Evolutionary conservation across 2,113 vertebrate species (phyloP).

Genomic region (Lepus europaeus): DNA sequence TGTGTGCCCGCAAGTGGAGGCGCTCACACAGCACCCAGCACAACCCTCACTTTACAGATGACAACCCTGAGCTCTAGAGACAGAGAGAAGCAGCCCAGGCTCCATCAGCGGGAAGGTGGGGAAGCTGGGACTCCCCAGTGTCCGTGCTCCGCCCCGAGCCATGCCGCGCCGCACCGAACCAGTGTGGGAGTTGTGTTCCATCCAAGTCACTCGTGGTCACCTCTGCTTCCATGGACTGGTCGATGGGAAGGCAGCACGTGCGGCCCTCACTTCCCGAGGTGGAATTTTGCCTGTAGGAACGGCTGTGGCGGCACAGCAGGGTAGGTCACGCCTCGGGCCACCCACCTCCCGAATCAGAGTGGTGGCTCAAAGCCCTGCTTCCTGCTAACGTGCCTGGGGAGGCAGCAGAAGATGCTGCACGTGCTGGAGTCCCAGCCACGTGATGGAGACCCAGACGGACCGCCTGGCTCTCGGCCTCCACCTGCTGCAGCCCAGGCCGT

Average conservation of each 20-base stretch:
- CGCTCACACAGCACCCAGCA: not conserved
- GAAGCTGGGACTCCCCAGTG: not conserved
- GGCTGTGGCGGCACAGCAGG: too few relatives aligned
- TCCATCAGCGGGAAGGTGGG: not conserved
- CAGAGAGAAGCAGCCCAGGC: not conserved
- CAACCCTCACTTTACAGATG: not conserved
- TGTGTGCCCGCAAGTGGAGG: not conserved
- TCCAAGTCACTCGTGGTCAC: not conserved
- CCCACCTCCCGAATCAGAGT: too few relatives aligned
- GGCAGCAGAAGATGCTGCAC: too few relatives aligned
- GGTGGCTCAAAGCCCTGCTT: too few relatives aligned
- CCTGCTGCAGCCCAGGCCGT: too few relatives aligned
- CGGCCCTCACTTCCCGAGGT: not conserved
- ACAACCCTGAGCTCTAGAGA: not conserved
- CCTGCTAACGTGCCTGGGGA: too few relatives aligned
- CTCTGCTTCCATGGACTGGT: not conserved
- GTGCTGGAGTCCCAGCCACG: too few relatives aligned
- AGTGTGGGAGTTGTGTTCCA: not conserved
- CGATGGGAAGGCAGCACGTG: not conserved
- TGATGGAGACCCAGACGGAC: too few relatives aligned
- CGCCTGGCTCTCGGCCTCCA: too few relatives aligned
- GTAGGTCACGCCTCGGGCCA: too few relatives aligned
- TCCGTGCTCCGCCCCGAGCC: not conserved
- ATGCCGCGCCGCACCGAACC: fast-evolving
- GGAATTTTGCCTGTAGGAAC: too few relatives aligned